These are phyloP conservation scores for Pterocles burchelli DNA, from an alignment of 2,113 vertebrate genomes.

Conservation along the genomic window DNA sequence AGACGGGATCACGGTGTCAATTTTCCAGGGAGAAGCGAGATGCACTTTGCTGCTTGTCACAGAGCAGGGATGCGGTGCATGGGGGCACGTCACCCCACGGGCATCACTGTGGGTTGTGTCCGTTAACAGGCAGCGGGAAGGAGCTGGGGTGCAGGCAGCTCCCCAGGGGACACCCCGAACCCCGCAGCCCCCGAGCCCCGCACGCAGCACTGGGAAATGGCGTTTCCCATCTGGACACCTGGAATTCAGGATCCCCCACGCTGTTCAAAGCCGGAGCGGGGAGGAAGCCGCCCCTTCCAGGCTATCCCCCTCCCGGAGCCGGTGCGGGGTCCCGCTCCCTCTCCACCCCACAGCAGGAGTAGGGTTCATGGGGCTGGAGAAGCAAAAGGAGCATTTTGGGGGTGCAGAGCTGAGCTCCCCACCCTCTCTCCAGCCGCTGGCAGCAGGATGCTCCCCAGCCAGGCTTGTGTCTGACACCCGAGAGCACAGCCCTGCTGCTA, in stretches of 20 bases:
- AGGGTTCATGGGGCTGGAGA: background rate
- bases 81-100: rapidly evolving
- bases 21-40: background rate
- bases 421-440: background rate
- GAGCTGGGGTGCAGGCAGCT: background rate
- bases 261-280: background rate
- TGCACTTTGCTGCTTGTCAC: rapidly evolving
- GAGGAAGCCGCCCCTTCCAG: background rate
- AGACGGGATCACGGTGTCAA: rapidly evolving
- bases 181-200: background rate
- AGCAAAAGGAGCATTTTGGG: background rate
- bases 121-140: background rate
- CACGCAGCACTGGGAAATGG: background rate
- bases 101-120: rapidly evolving
- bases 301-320: background rate
- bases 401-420: background rate
- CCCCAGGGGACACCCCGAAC: rapidly evolving
- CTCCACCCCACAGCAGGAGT: rapidly evolving
- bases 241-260: background rate
- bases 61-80: rapidly evolving
- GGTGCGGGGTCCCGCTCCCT: background rate
- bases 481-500: background rate
- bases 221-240: background rate
- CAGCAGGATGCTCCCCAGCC: background rate
- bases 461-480: background rate